Evolutionary conservation across 2,113 vertebrate genomes (phyloP).

Genomic region (Nicator chloris): DNA sequence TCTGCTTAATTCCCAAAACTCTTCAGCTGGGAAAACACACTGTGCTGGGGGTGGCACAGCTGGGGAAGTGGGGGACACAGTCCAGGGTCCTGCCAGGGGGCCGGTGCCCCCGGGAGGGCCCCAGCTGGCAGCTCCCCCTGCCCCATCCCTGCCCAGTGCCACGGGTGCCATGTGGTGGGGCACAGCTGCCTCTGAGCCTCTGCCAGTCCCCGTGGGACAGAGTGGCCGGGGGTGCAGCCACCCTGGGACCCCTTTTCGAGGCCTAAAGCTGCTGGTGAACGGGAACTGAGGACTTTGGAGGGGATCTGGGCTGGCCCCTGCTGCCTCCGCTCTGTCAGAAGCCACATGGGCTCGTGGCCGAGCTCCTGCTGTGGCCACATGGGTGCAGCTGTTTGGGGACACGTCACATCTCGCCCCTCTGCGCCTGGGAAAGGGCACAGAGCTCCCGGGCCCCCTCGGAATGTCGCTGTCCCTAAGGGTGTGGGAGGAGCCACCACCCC

Average conservation of each 20-base stretch:
- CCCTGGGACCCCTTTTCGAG: not conserved
- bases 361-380: rapidly evolving
- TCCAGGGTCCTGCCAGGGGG: rapidly evolving
- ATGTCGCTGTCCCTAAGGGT: rapidly evolving
- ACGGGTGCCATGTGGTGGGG: not conserved
- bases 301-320: rapidly evolving
- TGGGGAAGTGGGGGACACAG: rapidly evolving
- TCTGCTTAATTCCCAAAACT: not conserved
- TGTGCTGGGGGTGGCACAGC: not conserved
- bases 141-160: not conserved
- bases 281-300: rapidly evolving
- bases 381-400: not conserved
- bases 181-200: not conserved
- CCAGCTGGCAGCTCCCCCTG: not conserved
- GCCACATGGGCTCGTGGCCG: rapidly evolving
- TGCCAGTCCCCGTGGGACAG: not conserved
- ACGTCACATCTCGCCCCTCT: not conserved
- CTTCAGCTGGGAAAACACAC: not conserved
- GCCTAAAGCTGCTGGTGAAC: not conserved
- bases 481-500: rapidly evolving
- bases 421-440: not conserved
- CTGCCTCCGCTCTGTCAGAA: rapidly evolving
- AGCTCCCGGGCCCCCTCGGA: not conserved
- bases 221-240: rapidly evolving
- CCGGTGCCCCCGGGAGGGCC: not conserved